Evolutionary conservation across 2,113 vertebrate genomes (phyloP), one percentile per base, ranked within the genome.

Genomic region (Aegotheles bennettii): DNA sequence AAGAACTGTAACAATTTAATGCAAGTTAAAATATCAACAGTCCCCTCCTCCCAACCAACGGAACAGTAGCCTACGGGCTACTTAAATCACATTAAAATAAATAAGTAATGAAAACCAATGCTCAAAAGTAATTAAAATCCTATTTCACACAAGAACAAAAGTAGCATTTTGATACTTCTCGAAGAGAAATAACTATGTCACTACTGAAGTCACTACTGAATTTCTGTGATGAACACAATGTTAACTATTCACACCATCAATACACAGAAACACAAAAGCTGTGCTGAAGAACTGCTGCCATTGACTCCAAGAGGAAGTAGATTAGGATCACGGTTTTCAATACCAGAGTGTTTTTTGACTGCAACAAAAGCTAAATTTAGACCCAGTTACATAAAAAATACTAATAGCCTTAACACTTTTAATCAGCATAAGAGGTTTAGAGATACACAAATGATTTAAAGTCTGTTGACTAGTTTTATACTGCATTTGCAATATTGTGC

Each of bases 381-480:
- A 95, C 69, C 40, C 24, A 75, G 97, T 97, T 97, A 97, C 92
- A 97, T 97, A 97, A 97, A 97, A 96, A 95, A 94, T 83, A 96
- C 91, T 94, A 97, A 97, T 96, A 96, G 96, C 84, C 92, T 96
- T 96, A 97, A 96, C 93, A 97, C 93, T 96, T 96, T 96, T 90
- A 97, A 97, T 97, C 97, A 96, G 96, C 59, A 23, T 96, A 97
- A 97, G 97, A 97, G 97, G 96, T 96, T 97, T 97, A 97, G 74
- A 95, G 96, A 95, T 87, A 91, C 51, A 94, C 94, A 95, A 97
- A 95, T 96, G 92, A 97, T 96, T 96, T 95, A 76, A 94, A 94
- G 92, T 93, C 96, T 96, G 93, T 95, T 90, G 91, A 95, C 93
- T 91, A 91, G 87, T 96, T 96, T 94, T 95, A 93, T 76, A 92